Conservation (phyloP, 2,113 vertebrate genomes). For the Siniperca chuatsi region DNA sequence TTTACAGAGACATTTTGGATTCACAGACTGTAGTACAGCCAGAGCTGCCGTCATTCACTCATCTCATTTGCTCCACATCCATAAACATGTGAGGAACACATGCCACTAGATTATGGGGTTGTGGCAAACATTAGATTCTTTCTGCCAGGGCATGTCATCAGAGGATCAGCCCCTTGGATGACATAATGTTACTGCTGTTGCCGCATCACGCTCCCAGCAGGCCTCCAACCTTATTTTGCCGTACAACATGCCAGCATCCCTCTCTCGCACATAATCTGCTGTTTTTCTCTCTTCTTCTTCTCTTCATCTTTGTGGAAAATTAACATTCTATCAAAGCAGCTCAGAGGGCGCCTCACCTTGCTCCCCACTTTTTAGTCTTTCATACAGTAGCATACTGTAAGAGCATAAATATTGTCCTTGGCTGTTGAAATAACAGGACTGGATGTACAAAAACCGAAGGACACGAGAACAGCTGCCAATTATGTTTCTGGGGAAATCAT, state of each 20-base stretch:
- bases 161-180: conserved; percentile 36
- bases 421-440: conserved; percentile 31
- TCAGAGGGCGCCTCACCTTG: neutral
- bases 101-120: conserved; percentile 41
- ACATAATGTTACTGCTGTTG: conserved; percentile 41
- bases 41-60: conserved; percentile 2
- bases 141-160: conserved; percentile 33
- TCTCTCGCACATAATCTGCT: conserved; percentile 20
- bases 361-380: neutral
- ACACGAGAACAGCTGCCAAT: conserved; percentile 5
- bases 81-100: conserved; percentile 35
- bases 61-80: conserved; percentile 28
- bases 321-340: conserved; percentile 6
- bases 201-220: neutral
- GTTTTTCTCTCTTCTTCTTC: neutral
- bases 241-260: conserved; percentile 10
- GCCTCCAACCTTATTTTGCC: conserved; percentile 1
- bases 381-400: neutral
- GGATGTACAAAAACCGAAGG: conserved; percentile 55
- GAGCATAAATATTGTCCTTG: conserved; percentile 42
- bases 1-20: conserved; percentile 18
- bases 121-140: conserved; percentile 14
- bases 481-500: neutral
- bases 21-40: neutral
- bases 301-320: neutral